Evolutionary conservation across 2,888 invertebrate species (phyloP).

Genomic region (Pocota personata): DNA sequence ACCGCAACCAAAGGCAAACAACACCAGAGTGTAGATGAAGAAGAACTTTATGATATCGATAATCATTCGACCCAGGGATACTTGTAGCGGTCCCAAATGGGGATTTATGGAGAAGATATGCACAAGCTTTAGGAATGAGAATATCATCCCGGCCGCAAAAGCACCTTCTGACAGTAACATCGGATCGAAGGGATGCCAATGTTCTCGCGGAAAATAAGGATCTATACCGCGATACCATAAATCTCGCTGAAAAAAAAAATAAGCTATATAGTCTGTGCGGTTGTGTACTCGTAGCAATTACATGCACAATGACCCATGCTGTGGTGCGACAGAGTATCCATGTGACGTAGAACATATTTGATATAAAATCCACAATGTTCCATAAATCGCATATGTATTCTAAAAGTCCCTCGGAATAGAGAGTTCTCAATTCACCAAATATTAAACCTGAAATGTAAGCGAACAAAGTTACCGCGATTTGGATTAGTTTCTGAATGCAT

Average conservation of each 20-base stretch:
- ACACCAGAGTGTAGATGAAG: conserved; percentile 95
- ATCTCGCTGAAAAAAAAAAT: conserved; percentile 85
- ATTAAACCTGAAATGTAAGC: conserved; percentile 88
- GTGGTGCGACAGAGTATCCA: conserved; percentile 95
- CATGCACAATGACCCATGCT: conserved; percentile 95
- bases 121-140: conserved; percentile 96
- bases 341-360: conserved; percentile 96
- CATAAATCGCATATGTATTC: conserved; percentile 98
- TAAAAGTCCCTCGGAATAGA: conserved; percentile 94
- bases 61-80: conserved; percentile 96
- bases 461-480: background rate
- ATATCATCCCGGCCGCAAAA: conserved; percentile 98
- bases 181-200: conserved; percentile 98
- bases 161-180: conserved; percentile 96
- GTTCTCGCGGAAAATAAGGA: conserved; percentile 93
- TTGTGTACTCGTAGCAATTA: conserved; percentile 84
- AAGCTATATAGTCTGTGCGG: background rate
- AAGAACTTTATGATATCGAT: conserved; percentile 98
- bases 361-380: conserved; percentile 99
- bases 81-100: conserved; percentile 95
- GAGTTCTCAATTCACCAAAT: conserved; percentile 95
- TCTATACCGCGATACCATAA: conserved; percentile 86
- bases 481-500: background rate
- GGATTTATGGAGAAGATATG: conserved; percentile 99
- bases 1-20: conserved; percentile 98